phyloP scores from a whole-genome alignment of 2,113 vertebrate genomes.

The Prietella phreatophila region DNA sequence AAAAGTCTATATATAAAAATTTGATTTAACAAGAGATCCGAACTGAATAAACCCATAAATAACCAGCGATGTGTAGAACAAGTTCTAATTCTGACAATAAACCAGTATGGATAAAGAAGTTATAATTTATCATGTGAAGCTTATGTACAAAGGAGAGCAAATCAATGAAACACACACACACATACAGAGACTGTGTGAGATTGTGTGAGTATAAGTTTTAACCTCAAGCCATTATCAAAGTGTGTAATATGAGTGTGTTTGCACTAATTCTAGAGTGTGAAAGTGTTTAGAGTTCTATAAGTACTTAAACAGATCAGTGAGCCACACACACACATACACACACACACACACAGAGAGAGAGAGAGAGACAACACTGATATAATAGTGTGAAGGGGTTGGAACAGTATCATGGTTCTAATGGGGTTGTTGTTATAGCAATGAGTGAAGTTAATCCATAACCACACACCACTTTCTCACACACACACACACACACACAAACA shows the following conservation, averaged over 20 bases:
- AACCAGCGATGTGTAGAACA: background rate
- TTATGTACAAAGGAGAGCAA: background rate
- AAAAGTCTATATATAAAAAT: too few species aligned
- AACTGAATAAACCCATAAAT: background rate
- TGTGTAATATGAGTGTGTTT: background rate
- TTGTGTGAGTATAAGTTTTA: background rate
- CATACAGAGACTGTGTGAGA: background rate
- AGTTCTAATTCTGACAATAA: background rate
- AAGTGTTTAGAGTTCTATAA: background rate
- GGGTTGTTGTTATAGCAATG: too few species aligned
- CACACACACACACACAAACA: background rate
- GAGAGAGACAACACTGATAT: too few species aligned
- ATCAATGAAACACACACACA: background rate
- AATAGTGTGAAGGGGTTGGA: too few species aligned
- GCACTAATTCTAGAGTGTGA: background rate
- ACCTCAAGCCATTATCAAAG: background rate
- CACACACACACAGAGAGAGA: background rate
- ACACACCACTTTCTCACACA: background rate
- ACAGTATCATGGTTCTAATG: too few species aligned
- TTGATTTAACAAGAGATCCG: too few species aligned
- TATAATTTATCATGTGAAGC: too few species aligned
- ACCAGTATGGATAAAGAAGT: too few species aligned
- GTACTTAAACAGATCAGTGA: background rate
- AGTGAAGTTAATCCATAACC: too few species aligned
- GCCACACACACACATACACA: background rate